A percentile compares a stretch with the other conserved stretches of the same genome.
Conservation (phyloP, 2,113 vertebrate genomes). For the Protobothrops mucrosquamatus region DNA sequence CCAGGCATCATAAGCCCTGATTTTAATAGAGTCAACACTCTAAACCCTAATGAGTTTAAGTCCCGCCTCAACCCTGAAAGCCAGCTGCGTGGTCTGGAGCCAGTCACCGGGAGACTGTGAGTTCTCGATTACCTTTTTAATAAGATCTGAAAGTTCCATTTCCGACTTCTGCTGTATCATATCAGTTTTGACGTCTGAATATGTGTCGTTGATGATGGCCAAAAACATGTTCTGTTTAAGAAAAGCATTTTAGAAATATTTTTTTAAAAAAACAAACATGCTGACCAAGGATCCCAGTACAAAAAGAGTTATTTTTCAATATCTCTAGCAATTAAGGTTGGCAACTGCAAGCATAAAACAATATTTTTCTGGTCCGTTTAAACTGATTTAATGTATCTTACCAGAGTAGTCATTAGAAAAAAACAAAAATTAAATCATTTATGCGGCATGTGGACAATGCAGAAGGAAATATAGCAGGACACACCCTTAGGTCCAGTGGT, state of each 20-base stretch:
- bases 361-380: background rate
- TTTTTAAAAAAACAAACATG: constrained; percentile 4
- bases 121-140: constrained; percentile 83
- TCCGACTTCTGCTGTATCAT: constrained; percentile 96
- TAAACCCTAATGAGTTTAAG: background rate
- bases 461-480: background rate
- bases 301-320: background rate
- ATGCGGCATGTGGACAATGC: background rate
- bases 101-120: no score
- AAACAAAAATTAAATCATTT: background rate
- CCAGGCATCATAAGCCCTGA: background rate
- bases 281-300: fast-evolving
- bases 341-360: background rate
- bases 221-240: constrained; percentile 92
- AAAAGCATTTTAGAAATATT: constrained; percentile 27
- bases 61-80: no score
- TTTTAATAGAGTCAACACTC: background rate
- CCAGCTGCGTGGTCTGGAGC: no score
- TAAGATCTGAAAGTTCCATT: constrained; percentile 95
- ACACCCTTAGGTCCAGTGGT: background rate
- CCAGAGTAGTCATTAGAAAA: background rate
- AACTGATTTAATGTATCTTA: background rate
- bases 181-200: constrained; percentile 95
- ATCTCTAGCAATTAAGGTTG: background rate
- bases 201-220: constrained; percentile 96